phyloP scores from a whole-genome alignment of 2,888 invertebrate genomes.

The Mimas tiliae region DNA sequence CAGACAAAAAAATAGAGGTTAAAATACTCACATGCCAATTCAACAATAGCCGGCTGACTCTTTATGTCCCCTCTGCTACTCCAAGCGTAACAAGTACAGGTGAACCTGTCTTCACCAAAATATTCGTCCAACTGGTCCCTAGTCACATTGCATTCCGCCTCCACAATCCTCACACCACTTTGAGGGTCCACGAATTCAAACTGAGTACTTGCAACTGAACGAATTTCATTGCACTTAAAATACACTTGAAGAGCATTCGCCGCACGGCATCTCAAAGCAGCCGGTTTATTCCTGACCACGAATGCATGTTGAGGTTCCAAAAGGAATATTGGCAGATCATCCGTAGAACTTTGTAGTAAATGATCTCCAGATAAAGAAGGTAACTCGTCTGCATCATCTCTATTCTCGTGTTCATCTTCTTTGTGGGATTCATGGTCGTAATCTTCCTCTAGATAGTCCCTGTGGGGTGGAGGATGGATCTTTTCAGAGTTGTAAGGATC shows the following conservation, averaged over 20 bases:
- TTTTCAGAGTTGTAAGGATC: constrained; percentile 81
- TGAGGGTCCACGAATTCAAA: constrained; percentile 96
- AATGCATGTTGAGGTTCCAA: constrained; percentile 94
- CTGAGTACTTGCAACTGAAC: constrained; percentile 87
- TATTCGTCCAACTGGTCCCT: constrained; percentile 97
- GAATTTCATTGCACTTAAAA: constrained; percentile 95
- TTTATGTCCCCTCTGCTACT: constrained; percentile 93
- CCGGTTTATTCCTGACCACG: constrained; percentile 96
- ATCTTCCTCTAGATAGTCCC: constrained; percentile 79
- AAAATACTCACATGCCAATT: constrained; percentile 95
- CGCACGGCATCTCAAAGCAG: constrained; percentile 94
- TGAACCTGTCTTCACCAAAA: constrained; percentile 94
- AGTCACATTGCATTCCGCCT: constrained; percentile 94
- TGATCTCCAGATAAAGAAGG: constrained; percentile 78
- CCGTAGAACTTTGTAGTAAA: constrained; percentile 83
- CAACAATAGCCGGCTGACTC: constrained; percentile 94
- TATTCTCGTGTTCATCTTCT: constrained; percentile 76
- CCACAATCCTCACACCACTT: constrained; percentile 93
- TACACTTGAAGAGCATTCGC: constrained; percentile 94
- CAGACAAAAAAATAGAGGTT: constrained; percentile 18
- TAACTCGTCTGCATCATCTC: constrained; percentile 79
- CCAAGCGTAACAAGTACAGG: constrained; percentile 98
- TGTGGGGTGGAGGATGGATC: constrained; percentile 65
- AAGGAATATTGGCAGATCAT: constrained; percentile 93
- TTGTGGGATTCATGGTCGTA: constrained; percentile 77